Evolutionary conservation across 2,113 vertebrate genomes (phyloP).

Genomic region (Sorex araneus): DNA sequence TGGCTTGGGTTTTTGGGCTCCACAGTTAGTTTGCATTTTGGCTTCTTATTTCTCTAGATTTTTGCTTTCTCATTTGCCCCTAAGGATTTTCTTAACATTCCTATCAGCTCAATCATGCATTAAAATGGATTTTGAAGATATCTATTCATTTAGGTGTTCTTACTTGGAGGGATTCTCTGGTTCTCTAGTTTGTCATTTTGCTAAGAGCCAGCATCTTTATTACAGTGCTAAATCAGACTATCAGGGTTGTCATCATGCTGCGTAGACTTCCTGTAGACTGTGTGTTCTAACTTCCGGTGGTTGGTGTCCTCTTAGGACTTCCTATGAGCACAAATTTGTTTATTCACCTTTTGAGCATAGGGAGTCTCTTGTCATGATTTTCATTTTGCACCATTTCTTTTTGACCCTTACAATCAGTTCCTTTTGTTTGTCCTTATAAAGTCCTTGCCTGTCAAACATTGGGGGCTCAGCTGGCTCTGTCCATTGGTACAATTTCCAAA

Average conservation of each 20-base stretch:
- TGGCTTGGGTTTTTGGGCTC: conserved; percentile 45
- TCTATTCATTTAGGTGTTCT: conserved; percentile 40
- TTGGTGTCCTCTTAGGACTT: conserved; percentile 8
- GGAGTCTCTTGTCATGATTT: conserved; percentile 2
- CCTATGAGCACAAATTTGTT: background rate
- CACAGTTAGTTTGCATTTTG: conserved; percentile 57
- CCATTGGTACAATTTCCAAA: background rate
- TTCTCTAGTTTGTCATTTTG: conserved; percentile 51
- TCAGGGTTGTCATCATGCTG: background rate
- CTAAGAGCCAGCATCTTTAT: conserved; percentile 39
- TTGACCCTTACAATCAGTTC: background rate
- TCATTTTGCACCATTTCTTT: background rate
- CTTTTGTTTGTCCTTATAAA: background rate
- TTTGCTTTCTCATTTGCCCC: conserved; percentile 62
- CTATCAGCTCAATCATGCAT: background rate
- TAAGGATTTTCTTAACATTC: conserved; percentile 54
- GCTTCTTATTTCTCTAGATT: conserved; percentile 43
- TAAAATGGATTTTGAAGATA: conserved; percentile 52
- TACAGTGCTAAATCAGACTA: background rate
- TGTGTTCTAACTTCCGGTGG: background rate
- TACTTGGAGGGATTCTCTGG: conserved; percentile 39
- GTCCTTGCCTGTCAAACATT: background rate
- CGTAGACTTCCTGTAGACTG: background rate
- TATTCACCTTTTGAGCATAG: conserved; percentile 21
- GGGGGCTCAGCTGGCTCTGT: background rate